Conservation (phyloP, 2,888 invertebrate genomes). For the Dasysyrphus albostriatus region DNA sequence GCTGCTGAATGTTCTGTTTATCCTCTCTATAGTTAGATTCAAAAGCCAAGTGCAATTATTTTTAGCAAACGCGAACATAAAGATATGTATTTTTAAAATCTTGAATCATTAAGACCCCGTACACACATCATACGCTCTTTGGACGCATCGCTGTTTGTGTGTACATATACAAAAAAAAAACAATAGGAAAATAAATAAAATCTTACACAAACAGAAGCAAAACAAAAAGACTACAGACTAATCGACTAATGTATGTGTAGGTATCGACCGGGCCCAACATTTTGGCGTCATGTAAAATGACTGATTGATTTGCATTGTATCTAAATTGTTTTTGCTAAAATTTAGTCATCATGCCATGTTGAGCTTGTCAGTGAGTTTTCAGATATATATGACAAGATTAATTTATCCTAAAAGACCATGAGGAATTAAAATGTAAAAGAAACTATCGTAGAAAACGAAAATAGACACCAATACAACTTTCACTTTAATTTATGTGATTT, state of each 20-base stretch:
- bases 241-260: too few relatives aligned
- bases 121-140: slow-evolving; percentile 10
- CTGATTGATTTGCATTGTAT: slow-evolving; percentile 18
- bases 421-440: background rate
- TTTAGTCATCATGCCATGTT: slow-evolving; percentile 4
- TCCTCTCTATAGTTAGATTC: slow-evolving; percentile 62
- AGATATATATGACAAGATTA: background rate
- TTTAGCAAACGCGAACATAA: slow-evolving; percentile 49
- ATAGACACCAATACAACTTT: background rate
- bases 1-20: background rate
- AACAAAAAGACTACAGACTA: too few relatives aligned
- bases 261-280: too few relatives aligned
- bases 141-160: background rate
- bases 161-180: too few relatives aligned
- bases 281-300: too few relatives aligned
- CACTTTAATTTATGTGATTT: background rate
- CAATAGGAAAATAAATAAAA: too few relatives aligned
- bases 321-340: background rate
- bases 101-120: slow-evolving; percentile 8
- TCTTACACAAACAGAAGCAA: too few relatives aligned
- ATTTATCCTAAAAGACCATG: background rate
- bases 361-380: background rate
- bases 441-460: background rate
- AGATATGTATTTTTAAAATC: slow-evolving; percentile 28
- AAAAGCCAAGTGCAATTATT: slow-evolving; percentile 73